Conservation (phyloP, 2,888 invertebrate species). For the Syrphus vitripennis region DNA sequence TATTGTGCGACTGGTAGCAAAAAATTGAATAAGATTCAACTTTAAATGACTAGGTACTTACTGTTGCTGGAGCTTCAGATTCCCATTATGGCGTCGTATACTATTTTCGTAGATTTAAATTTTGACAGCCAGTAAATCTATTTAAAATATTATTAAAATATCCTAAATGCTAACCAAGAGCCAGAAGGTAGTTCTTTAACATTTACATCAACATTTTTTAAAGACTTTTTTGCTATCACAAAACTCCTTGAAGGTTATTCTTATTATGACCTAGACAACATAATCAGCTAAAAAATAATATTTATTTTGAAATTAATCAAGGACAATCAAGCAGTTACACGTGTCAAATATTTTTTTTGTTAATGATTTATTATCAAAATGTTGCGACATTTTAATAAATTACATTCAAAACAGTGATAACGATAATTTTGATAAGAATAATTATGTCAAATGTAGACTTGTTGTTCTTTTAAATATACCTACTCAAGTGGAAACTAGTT, state of each 20-base stretch:
- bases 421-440: neutral
- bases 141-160: too few relatives aligned
- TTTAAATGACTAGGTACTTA: too few relatives aligned
- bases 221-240: too few relatives aligned
- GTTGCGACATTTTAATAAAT: neutral
- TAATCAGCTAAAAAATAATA: neutral
- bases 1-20: too few relatives aligned
- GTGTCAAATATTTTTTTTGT: neutral
- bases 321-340: neutral
- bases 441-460: neutral
- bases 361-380: neutral
- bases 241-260: neutral
- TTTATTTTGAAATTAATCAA: neutral
- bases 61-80: too few relatives aligned
- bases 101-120: too few relatives aligned
- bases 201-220: too few relatives aligned
- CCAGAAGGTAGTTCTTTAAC: too few relatives aligned
- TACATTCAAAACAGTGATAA: conserved; percentile 9
- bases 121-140: too few relatives aligned
- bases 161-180: too few relatives aligned
- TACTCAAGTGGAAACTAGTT: neutral
- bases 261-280: neutral
- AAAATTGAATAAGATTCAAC: too few relatives aligned
- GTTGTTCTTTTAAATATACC: neutral
- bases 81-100: too few relatives aligned